Evolutionary conservation across 1,140 invertebrate genomes (phyloP).

Genomic region (Drosophila asahinai): DNA sequence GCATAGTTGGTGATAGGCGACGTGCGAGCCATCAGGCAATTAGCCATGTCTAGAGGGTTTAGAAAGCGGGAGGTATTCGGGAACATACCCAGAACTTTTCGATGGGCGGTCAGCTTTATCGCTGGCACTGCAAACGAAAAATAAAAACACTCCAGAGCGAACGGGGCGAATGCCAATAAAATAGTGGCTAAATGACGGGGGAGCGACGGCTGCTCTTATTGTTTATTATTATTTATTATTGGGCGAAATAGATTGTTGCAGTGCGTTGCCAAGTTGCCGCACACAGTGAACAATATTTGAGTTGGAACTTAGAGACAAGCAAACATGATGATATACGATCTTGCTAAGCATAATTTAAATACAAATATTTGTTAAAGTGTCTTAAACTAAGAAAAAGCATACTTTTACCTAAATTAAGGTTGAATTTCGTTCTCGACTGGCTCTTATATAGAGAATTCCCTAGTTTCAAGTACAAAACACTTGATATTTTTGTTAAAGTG

Average conservation of each 20-base stretch:
- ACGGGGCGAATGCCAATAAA: slow-evolving; percentile 65
- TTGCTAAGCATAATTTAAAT: too few species aligned
- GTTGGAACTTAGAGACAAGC: neutral
- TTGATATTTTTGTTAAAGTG: neutral
- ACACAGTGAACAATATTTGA: neutral
- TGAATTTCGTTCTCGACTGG: neutral
- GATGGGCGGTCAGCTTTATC: slow-evolving; percentile 56
- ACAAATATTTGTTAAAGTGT: too few species aligned
- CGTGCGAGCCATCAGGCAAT: slow-evolving; percentile 58
- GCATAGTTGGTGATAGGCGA: slow-evolving; percentile 41
- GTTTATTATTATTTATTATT: slow-evolving; percentile 80
- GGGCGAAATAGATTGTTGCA: slow-evolving; percentile 64
- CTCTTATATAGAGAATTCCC: neutral
- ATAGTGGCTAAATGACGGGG: slow-evolving; percentile 39
- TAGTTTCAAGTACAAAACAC: slow-evolving; percentile 1
- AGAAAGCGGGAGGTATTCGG: slow-evolving; percentile 21
- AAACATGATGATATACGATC: neutral
- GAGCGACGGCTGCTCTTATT: slow-evolving; percentile 41
- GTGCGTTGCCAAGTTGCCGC: slow-evolving; percentile 56
- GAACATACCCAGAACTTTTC: slow-evolving; percentile 31
- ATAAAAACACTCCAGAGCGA: slow-evolving; percentile 30
- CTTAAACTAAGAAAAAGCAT: neutral
- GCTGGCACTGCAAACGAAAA: slow-evolving; percentile 17
- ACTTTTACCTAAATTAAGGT: neutral
- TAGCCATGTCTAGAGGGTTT: slow-evolving; percentile 56